Percentiles rank a stretch among this genome's conserved stretches.
Evolutionary conservation across 1,140 invertebrate genomes (phyloP).

Genomic region (Rhyzopertha dominica): DNA sequence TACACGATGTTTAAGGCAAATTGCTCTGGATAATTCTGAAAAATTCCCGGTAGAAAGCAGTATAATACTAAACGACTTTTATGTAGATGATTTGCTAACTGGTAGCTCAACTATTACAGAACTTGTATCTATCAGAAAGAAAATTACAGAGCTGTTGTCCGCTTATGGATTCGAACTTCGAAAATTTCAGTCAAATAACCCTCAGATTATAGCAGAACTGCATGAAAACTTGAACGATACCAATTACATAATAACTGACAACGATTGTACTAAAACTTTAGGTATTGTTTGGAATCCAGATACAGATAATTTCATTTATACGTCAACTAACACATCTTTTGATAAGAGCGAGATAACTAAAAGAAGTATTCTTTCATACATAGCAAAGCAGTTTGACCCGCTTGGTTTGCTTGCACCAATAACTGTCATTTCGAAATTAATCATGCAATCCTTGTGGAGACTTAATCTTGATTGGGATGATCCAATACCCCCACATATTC

Average conservation of each 20-base stretch:
- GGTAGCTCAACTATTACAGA: constrained; percentile 29
- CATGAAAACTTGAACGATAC: constrained; percentile 18
- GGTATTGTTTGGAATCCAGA: constrained; percentile 17
- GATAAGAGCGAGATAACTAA: constrained; percentile 32
- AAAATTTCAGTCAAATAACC: constrained; percentile 33
- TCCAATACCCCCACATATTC: constrained; percentile 15
- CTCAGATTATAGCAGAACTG: constrained; percentile 9
- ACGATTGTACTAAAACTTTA: constrained; percentile 27
- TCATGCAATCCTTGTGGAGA: constrained; percentile 41
- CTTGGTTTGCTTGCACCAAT: constrained; percentile 34
- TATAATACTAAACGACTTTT: constrained; percentile 42
- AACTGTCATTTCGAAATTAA: constrained; percentile 32
- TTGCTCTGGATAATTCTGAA: constrained; percentile 24
- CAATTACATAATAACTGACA: constrained; percentile 22
- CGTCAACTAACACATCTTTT: constrained; percentile 11
- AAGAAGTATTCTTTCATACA: constrained; percentile 29
- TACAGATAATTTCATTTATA: too few species aligned
- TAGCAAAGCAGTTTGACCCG: constrained; percentile 33
- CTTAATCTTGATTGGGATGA: constrained; percentile 33
- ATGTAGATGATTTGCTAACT: constrained; percentile 48
- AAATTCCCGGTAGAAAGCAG: constrained; percentile 27
- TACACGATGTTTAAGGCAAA: constrained; percentile 33
- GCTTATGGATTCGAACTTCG: constrained; percentile 26
- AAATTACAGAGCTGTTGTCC: constrained; percentile 20
- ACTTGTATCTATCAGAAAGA: too few species aligned